These are phyloP conservation scores for Acleris sparsana DNA, from an alignment of 2,888 invertebrate genomes.

Conservation along the genomic window DNA sequence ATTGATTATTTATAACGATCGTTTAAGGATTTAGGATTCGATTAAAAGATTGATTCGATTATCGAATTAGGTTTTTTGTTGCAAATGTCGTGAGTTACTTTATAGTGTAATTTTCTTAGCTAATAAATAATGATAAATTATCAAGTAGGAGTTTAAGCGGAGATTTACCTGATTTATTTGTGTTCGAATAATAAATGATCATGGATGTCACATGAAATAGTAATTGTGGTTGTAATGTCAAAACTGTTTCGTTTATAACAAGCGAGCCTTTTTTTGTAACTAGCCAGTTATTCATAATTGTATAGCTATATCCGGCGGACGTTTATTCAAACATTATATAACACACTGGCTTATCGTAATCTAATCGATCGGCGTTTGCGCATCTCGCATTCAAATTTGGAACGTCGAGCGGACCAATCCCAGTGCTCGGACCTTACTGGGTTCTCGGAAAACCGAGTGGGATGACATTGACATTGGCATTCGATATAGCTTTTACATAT, in stretches of 20 bases:
- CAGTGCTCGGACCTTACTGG: conserved; percentile 58
- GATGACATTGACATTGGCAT: conserved; percentile 72
- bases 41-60: conserved; percentile 1
- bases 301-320: conserved; percentile 65
- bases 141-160: too few relatives aligned
- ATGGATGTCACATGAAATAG: not conserved
- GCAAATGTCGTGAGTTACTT: too few relatives aligned
- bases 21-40: not conserved
- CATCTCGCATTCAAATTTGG: conserved; percentile 82
- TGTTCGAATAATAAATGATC: too few relatives aligned
- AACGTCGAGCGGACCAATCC: conserved; percentile 65
- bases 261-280: conserved; percentile 5
- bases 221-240: not conserved
- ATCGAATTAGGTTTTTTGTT: too few relatives aligned
- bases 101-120: too few relatives aligned
- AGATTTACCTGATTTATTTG: too few relatives aligned
- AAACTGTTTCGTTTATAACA: not conserved
- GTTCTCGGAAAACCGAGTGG: conserved; percentile 55
- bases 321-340: conserved; percentile 53
- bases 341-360: conserved; percentile 65
- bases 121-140: too few relatives aligned
- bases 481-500: conserved; percentile 35
- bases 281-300: conserved; percentile 33
- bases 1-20: conserved; percentile 38
- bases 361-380: conserved; percentile 73